Percentiles rank a stretch among this genome's conserved stretches.
phyloP scores from a whole-genome alignment of 2,113 vertebrate species.

The Odontophorus gujanensis region DNA sequence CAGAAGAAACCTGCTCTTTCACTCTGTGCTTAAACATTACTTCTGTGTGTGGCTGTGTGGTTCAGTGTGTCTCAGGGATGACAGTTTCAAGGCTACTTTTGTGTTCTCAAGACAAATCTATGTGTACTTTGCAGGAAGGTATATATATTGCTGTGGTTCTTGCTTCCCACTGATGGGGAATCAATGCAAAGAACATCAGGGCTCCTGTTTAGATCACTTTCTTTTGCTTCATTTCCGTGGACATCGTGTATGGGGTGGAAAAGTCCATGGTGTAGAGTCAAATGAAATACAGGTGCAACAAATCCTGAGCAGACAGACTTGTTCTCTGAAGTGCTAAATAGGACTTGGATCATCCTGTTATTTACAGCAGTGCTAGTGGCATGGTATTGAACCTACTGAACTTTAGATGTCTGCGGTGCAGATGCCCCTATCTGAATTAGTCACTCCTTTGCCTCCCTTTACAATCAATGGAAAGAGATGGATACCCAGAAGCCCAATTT shows the following conservation, averaged over 20 bases:
- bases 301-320: neutral
- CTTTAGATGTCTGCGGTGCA: neutral
- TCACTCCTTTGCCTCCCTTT: neutral
- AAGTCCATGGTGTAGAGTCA: neutral
- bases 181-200: rapidly evolving
- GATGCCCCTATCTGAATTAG: neutral
- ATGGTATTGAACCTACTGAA: neutral
- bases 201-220: neutral
- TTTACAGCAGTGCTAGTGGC: neutral
- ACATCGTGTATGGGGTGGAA: neutral
- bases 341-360: neutral
- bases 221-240: neutral
- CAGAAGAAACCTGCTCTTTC: neutral
- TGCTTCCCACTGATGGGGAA: neutral
- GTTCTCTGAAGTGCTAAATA: neutral
- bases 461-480: neutral
- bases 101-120: neutral
- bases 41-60: neutral
- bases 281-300: rapidly evolving
- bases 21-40: neutral
- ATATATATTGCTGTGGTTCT: neutral
- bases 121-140: neutral
- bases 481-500: neutral
- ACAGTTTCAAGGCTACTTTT: neutral
- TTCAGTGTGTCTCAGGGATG: neutral